Percentiles rank a stretch among this genome's conserved stretches.
These are phyloP conservation scores for Cyclura pinguis DNA, from an alignment of 2,797 vertebrate species.

Conservation along the genomic window DNA sequence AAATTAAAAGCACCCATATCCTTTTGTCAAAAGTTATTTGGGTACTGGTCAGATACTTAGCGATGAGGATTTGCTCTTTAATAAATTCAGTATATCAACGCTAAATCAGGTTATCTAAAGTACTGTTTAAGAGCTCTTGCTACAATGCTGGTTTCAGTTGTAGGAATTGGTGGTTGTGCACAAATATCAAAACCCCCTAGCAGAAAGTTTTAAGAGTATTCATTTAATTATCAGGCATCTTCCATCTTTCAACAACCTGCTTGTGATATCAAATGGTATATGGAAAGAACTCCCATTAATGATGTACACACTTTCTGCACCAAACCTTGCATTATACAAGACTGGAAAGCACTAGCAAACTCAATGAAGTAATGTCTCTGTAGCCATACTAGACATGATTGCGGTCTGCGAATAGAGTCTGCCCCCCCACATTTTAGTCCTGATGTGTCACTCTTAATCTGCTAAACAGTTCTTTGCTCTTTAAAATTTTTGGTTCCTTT, in stretches of 20 bases:
- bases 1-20: slow-evolving; percentile 11
- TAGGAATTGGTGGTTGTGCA: background rate
- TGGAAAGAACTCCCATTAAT: background rate
- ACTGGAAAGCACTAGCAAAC: background rate
- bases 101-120: slow-evolving; percentile 6
- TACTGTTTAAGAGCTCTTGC: background rate
- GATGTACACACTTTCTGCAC: background rate
- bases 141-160: background rate
- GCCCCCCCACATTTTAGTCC: too few relatives aligned
- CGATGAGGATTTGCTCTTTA: background rate
- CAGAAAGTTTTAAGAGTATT: background rate
- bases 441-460: background rate
- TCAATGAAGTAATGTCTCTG: background rate
- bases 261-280: slow-evolving; percentile 12
- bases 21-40: slow-evolving; percentile 4
- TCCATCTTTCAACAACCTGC: background rate
- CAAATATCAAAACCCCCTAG: background rate
- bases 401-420: background rate
- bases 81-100: background rate
- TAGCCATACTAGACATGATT: background rate
- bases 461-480: background rate
- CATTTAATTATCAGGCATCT: background rate
- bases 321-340: background rate
- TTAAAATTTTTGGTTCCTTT: background rate
- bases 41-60: background rate